Percentiles rank a stretch among this genome's conserved stretches.
Conservation (phyloP, 2,113 vertebrate species). For the Lepus timidus region DNA sequence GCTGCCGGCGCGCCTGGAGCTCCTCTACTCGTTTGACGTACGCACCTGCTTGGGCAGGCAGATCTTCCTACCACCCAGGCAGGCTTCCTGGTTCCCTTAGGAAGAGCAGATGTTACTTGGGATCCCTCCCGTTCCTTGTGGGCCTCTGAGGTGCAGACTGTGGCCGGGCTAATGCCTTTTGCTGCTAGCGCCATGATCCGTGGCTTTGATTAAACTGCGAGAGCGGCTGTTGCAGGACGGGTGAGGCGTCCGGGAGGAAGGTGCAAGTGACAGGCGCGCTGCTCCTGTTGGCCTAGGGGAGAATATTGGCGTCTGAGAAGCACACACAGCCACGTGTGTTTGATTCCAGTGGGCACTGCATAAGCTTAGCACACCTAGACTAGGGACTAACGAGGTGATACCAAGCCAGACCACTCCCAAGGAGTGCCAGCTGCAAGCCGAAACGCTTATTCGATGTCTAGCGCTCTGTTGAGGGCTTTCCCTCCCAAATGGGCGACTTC, state of each 20-base stretch:
- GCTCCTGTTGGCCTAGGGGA: too few relatives aligned
- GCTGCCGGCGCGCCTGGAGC: constrained; percentile 30
- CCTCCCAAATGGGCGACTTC: constrained; percentile 50
- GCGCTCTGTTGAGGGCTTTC: constrained; percentile 70
- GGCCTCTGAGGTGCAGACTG: constrained; percentile 56
- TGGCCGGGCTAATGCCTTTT: constrained; percentile 77
- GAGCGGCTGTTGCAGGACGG: constrained; percentile 57
- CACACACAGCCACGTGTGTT: not conserved
- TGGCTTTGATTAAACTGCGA: constrained; percentile 82
- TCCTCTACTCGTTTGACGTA: constrained; percentile 42
- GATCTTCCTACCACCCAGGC: constrained; percentile 6
- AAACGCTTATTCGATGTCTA: constrained; percentile 68
- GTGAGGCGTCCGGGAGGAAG: not conserved
- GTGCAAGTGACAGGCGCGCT: too few relatives aligned
- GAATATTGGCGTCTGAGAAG: not conserved
- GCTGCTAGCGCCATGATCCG: constrained; percentile 75
- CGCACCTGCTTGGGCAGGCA: constrained; percentile 54
- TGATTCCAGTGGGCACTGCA: not conserved
- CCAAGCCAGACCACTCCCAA: constrained; percentile 60
- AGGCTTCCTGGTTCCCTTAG: constrained; percentile 28
- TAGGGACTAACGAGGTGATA: not conserved
- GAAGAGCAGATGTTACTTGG: constrained; percentile 66
- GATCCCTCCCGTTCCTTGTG: constrained; percentile 52
- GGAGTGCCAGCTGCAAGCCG: constrained; percentile 37
- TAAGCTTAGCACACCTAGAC: not conserved